phyloP scores from a whole-genome alignment of 2,113 vertebrate genomes.

The Podilymbus podiceps region DNA sequence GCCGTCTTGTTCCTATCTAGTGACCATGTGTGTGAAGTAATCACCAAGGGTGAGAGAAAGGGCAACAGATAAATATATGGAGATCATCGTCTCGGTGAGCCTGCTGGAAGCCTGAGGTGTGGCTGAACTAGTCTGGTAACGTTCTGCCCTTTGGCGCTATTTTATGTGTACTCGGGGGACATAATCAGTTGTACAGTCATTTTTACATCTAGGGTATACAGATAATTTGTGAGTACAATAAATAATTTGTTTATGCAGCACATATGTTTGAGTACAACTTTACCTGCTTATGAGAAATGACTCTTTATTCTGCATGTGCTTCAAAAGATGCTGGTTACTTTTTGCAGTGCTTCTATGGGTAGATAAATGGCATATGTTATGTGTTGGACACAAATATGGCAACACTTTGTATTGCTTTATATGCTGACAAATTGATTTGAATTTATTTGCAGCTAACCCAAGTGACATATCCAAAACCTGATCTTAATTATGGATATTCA shows the following conservation, averaged over 20 bases:
- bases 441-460: not conserved
- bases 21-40: not conserved
- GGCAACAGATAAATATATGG: not conserved
- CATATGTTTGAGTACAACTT: not conserved
- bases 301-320: not conserved
- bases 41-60: not conserved
- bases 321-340: not conserved
- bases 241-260: not conserved
- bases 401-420: not conserved
- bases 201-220: not conserved
- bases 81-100: not conserved
- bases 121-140: not conserved
- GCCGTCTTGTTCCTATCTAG: fast-evolving
- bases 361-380: not conserved
- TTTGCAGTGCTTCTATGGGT: not conserved
- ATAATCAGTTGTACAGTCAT: not conserved
- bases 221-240: not conserved
- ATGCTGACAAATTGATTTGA: not conserved
- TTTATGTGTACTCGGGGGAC: not conserved
- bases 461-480: not conserved
- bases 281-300: not conserved
- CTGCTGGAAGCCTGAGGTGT: not conserved
- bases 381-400: not conserved
- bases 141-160: not conserved
- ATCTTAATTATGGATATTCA: not conserved